Percentiles rank a stretch among this genome's conserved stretches.
Conservation (phyloP, 2,888 invertebrate genomes). For the Aporophyla lueneburgensis region DNA sequence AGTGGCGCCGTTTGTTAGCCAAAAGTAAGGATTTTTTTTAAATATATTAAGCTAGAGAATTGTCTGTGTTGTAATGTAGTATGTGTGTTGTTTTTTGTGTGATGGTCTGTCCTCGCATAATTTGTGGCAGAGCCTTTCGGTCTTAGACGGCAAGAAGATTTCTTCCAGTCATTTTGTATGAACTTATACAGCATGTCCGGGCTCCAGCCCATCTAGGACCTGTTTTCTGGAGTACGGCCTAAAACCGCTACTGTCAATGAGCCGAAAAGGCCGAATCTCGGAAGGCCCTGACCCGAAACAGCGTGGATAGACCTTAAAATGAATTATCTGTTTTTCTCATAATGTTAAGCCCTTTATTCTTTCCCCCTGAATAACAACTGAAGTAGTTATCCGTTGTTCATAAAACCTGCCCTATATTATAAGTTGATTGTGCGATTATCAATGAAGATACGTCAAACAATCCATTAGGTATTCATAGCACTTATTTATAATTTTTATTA, state of each 20-base stretch:
- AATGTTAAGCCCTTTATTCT: neutral
- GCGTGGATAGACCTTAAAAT: neutral
- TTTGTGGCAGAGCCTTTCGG: neutral
- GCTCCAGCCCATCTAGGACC: neutral
- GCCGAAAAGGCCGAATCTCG: neutral
- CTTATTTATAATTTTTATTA: constrained; percentile 29
- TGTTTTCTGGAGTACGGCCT: neutral
- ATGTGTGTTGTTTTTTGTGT: constrained; percentile 6
- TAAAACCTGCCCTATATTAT: constrained; percentile 2
- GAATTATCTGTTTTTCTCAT: neutral
- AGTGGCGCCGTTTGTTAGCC: constrained; percentile 59
- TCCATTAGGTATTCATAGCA: constrained; percentile 38
- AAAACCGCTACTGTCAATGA: neutral
- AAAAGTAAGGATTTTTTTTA: constrained; percentile 53
- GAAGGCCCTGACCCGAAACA: neutral
- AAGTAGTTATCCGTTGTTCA: neutral
- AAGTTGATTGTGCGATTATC: constrained; percentile 13
- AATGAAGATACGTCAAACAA: constrained; percentile 23
- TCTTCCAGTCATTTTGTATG: neutral
- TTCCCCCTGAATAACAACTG: neutral
- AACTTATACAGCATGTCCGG: neutral
- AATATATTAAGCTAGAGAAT: constrained; percentile 17
- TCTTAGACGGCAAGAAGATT: neutral
- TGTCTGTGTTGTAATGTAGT: constrained; percentile 16
- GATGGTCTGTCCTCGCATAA: neutral